Conservation (phyloP, 2,888 invertebrate genomes). For the Drosophila putrida region DNA sequence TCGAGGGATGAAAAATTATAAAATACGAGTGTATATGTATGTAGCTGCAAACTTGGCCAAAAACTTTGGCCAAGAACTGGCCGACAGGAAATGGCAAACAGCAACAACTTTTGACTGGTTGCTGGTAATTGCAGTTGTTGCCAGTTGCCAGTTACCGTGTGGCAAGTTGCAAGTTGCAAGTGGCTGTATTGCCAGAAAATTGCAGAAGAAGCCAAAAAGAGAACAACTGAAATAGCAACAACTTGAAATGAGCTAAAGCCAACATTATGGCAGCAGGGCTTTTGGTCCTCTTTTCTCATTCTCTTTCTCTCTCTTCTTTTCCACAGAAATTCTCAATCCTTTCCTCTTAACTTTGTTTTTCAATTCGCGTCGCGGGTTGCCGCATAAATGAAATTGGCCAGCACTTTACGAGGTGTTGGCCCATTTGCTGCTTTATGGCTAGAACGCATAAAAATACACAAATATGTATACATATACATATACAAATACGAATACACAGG, state of each 20-base stretch:
- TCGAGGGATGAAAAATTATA: conserved; percentile 20
- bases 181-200: conserved; percentile 27
- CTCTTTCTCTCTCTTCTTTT: background rate
- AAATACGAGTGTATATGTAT: background rate
- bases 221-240: conserved; percentile 33
- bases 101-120: conserved; percentile 35
- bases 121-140: conserved; percentile 49
- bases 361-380: conserved; percentile 48
- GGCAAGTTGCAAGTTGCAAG: conserved; percentile 15
- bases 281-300: conserved; percentile 2
- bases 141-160: conserved; percentile 17
- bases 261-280: conserved; percentile 41
- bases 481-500: too few relatives aligned
- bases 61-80: conserved; percentile 41
- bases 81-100: conserved; percentile 43
- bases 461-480: background rate
- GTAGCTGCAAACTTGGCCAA: conserved; percentile 34
- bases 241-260: conserved; percentile 40
- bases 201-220: conserved; percentile 13
- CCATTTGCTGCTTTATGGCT: conserved; percentile 35
- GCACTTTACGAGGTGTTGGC: conserved; percentile 59
- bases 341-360: conserved; percentile 33
- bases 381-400: conserved; percentile 59
- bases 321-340: conserved; percentile 28
- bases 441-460: conserved; percentile 9